Evolutionary conservation across 2,797 vertebrate species (phyloP), one percentile per base, ranked within the genome.

Genomic region (Centropyge bicolor): DNA sequence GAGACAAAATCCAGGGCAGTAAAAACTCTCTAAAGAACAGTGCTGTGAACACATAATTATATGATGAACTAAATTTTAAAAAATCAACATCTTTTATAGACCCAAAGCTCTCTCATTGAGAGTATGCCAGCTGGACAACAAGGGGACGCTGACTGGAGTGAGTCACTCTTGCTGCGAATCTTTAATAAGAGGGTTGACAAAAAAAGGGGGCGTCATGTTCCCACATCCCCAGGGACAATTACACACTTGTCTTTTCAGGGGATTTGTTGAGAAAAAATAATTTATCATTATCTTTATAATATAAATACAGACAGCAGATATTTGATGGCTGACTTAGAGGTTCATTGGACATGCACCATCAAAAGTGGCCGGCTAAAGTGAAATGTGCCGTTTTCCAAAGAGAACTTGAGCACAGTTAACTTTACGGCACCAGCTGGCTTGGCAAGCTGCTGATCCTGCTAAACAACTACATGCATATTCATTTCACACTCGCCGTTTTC

Each of bases 371-470:
- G 41, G 54, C 49, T 43, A 43, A 70, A 87, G 49, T 64, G 68
- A 76, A 78, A 84, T 80, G 69, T 74, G 69, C 57, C 13, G 0
- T 70, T 80, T 76, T 55, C 57, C 68, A 81, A 74, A 62, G 72
- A 72, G 40, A 71, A 71, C 65, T 82, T 82, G 72, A 81, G 64
- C 20, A 20, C 56, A 78, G 80, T 83, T 80, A 87, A 87, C 83
- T 84, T 82, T 70, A 78, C 82, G 76, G 82, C 81, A 77, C 89
- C 90, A 91, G 88, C 89, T 89, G 86, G 89, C 85, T 67, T 63
- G 73, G 74, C 87, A 83, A 77, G 76, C 89, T 84, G 86, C 83
- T 83, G 78, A 77, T 89, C 70, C 76, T 65, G 81, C 80, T 66
- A 40, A 88, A 84, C 81, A 77, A 70, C 64, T 20, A 51, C 78